phyloP scores from a whole-genome alignment of 2,888 invertebrate genomes.

The Acanthosepion lycidas region DNA sequence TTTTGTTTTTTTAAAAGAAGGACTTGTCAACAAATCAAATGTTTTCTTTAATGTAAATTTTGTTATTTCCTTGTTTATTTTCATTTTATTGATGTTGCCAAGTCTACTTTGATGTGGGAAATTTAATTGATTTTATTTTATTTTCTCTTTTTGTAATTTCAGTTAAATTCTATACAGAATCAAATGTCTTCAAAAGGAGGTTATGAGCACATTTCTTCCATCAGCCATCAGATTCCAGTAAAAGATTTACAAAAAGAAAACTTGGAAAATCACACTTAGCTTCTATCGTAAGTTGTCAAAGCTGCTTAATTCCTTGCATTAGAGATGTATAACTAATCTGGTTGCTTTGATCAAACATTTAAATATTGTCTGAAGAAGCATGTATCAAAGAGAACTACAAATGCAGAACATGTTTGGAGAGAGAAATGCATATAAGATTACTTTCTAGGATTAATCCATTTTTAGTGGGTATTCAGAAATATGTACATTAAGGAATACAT shows the following conservation, averaged over 20 bases:
- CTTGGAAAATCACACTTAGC: constrained; percentile 44
- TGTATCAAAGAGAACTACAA: background rate
- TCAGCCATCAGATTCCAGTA: constrained; percentile 68
- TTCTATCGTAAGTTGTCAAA: constrained; percentile 41
- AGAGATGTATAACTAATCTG: background rate
- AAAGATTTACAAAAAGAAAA: constrained; percentile 58
- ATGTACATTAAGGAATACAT: background rate
- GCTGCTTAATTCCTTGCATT: background rate
- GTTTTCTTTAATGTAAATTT: background rate
- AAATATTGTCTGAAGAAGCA: background rate
- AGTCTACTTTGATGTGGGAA: background rate
- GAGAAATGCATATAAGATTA: background rate
- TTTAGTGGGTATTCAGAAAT: background rate
- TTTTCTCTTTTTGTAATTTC: constrained; percentile 65
- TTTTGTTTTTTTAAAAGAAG: too few species aligned
- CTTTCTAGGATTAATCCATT: background rate
- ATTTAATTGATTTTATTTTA: background rate
- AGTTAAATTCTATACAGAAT: constrained; percentile 89
- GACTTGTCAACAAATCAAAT: too few species aligned
- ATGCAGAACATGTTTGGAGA: background rate
- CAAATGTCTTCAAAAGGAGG: constrained; percentile 98
- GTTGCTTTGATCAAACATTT: background rate
- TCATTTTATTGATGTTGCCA: background rate
- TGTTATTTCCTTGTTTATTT: background rate
- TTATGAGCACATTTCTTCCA: constrained; percentile 82